Percentiles rank a stretch among this genome's conserved stretches.
These are phyloP conservation scores for Nycticryphes semicollaris DNA, from an alignment of 2,113 vertebrate genomes.

Conservation along the genomic window DNA sequence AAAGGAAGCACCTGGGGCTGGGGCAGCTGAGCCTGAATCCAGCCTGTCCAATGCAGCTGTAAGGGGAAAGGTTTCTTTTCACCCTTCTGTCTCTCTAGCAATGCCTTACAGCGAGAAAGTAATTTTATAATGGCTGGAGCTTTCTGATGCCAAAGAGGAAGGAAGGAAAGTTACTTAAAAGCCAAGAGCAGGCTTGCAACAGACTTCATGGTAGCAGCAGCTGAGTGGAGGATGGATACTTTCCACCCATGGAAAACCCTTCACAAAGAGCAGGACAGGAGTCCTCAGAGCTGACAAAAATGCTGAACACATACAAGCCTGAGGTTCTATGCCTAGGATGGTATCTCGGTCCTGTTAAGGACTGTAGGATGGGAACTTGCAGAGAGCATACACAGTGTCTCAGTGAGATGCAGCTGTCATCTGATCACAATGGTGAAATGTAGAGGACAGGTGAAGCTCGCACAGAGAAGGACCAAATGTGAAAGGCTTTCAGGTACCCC, in stretches of 20 bases:
- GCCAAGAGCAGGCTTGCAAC: neutral
- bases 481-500: neutral
- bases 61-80: neutral
- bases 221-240: neutral
- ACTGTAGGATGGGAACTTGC: neutral
- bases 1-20: neutral
- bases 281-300: neutral
- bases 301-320: neutral
- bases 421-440: fast-evolving
- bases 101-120: neutral
- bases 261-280: neutral
- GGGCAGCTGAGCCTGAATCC: neutral
- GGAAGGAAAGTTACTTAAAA: conserved; percentile 6
- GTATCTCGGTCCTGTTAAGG: neutral
- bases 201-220: neutral
- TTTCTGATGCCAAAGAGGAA: neutral
- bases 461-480: neutral
- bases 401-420: neutral
- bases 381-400: neutral
- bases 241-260: neutral
- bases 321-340: neutral
- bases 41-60: neutral
- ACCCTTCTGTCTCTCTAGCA: neutral
- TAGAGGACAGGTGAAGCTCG: neutral
- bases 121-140: neutral